Percentiles rank a stretch among this genome's conserved stretches.
Conservation (phyloP, 92 coral and sea anemone species). For the Muricea muricata region DNA sequence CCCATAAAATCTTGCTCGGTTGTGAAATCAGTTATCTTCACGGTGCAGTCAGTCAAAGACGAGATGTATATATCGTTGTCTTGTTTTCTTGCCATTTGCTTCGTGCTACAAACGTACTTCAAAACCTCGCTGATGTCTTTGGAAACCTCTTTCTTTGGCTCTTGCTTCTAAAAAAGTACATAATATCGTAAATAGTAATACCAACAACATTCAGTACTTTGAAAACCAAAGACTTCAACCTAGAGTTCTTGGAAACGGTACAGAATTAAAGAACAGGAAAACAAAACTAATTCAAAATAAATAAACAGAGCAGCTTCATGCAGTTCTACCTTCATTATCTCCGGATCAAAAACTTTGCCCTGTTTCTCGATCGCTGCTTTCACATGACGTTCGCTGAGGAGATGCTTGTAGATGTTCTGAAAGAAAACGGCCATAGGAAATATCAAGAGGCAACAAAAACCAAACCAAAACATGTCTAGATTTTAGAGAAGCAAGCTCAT, state of each 20-base stretch:
- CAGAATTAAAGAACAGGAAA: too few relatives aligned
- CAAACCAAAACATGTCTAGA: too few relatives aligned
- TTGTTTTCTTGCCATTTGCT: constrained; percentile 86
- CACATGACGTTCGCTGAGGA: constrained; percentile 87
- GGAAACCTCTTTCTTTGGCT: constrained; percentile 32
- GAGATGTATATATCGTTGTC: constrained; percentile 81
- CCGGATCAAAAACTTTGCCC: constrained; percentile 84
- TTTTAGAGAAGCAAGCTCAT: too few relatives aligned
- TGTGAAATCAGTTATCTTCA: constrained; percentile 83
- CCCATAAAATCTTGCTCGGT: constrained; percentile 82
- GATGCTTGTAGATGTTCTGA: constrained; percentile 87
- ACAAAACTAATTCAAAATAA: too few relatives aligned
- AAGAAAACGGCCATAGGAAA: background rate
- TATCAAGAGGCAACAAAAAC: background rate
- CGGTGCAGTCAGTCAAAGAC: constrained; percentile 81
- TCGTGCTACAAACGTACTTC: constrained; percentile 82
- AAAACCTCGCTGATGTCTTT: constrained; percentile 55
- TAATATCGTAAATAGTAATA: too few relatives aligned
- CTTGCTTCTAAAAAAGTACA: constrained; percentile 42
- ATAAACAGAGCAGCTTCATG: background rate
- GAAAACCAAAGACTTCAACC: too few relatives aligned
- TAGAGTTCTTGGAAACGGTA: too few relatives aligned
- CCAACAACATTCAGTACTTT: too few relatives aligned
- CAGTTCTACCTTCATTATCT: constrained; percentile 71
- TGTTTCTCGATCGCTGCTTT: constrained; percentile 79